Evolutionary conservation across 2,113 vertebrate species (phyloP).

Genomic region (Gnathonemus longibarbis): DNA sequence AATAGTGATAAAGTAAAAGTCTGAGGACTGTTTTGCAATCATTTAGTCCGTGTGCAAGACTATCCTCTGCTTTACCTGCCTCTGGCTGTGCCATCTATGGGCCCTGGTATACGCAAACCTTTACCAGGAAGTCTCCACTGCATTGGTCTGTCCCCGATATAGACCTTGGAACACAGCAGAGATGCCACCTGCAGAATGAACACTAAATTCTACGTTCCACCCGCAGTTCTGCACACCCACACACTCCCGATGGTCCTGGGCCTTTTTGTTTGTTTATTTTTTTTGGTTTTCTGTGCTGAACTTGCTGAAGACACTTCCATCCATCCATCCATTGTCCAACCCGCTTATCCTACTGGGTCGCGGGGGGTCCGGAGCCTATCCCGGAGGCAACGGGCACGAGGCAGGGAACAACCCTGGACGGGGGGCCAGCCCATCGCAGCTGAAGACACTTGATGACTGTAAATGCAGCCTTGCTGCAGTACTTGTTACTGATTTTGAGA

Average conservation of each 20-base stretch:
- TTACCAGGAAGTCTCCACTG: background rate
- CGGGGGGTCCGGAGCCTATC: no score
- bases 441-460: background rate
- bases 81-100: background rate
- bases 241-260: background rate
- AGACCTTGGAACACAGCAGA: background rate
- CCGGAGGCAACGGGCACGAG: no score
- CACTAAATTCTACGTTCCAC: background rate
- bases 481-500: background rate
- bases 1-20: constrained; percentile 25
- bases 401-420: no score
- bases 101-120: background rate
- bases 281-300: background rate
- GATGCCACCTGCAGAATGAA: background rate
- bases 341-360: no score
- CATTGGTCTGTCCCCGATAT: background rate
- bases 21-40: background rate
- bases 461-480: background rate
- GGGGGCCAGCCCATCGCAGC: background rate
- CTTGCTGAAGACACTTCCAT: background rate
- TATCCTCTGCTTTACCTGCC: background rate
- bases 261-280: background rate
- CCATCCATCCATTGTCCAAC: no score
- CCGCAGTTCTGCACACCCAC: background rate
- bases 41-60: background rate